Conservation (phyloP, 1,140 invertebrate genomes). For the Drosophila teissieri region DNA sequence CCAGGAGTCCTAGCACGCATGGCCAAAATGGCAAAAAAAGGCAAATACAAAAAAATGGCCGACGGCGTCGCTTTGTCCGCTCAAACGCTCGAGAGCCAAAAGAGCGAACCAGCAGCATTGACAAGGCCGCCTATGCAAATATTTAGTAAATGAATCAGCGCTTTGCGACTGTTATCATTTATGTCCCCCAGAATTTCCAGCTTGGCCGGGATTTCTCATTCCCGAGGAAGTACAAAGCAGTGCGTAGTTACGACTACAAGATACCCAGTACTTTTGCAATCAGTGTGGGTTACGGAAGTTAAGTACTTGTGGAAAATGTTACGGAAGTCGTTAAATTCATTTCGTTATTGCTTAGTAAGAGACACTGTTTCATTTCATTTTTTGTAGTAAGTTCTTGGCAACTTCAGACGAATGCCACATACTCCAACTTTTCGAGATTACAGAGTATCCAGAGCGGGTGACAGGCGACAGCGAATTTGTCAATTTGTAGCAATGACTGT, state of each 20-base stretch:
- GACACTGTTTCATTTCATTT: neutral
- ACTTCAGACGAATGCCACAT: neutral
- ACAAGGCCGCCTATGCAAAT: slow-evolving; percentile 84
- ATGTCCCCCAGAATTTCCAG: slow-evolving; percentile 52
- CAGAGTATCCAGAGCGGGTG: slow-evolving; percentile 29
- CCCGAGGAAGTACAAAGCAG: neutral
- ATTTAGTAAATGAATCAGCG: slow-evolving; percentile 85
- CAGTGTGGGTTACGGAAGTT: too few relatives aligned
- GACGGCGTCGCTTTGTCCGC: slow-evolving; percentile 66
- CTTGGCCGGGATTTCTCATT: slow-evolving; percentile 31
- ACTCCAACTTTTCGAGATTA: neutral
- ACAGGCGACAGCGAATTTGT: slow-evolving; percentile 80
- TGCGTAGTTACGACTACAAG: neutral
- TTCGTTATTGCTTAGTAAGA: neutral
- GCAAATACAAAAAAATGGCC: slow-evolving; percentile 48
- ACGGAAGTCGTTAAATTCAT: neutral
- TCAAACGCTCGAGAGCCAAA: slow-evolving; percentile 42
- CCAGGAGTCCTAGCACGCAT: slow-evolving; percentile 36
- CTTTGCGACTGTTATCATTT: slow-evolving; percentile 83
- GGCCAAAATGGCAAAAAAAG: slow-evolving; percentile 12
- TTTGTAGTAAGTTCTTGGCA: neutral
- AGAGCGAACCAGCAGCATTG: slow-evolving; percentile 61
- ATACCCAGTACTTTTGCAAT: neutral
- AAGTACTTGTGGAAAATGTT: too few relatives aligned
- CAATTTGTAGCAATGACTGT: slow-evolving; percentile 83